Evolutionary conservation across 2,888 invertebrate genomes (phyloP).

Genomic region (Chymomyza fuscimana): DNA sequence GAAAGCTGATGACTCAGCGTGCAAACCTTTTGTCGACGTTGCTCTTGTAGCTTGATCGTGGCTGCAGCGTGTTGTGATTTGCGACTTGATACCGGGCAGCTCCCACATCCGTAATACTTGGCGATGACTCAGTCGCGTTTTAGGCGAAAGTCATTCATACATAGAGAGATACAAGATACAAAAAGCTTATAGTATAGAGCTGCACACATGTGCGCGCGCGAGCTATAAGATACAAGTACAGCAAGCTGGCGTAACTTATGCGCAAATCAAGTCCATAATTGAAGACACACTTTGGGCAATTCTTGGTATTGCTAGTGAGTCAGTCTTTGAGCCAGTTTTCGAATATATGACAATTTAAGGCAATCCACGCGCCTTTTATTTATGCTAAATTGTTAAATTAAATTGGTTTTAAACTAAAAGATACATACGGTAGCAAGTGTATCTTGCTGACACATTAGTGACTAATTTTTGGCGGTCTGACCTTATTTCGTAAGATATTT

Average conservation of each 20-base stretch:
- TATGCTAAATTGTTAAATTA: constrained; percentile 40
- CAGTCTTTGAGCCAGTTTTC: background rate
- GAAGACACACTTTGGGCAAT: background rate
- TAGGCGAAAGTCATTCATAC: constrained; percentile 2
- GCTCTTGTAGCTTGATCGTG: background rate
- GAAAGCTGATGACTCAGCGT: constrained; percentile 1
- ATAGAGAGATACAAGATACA: background rate
- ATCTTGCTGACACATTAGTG: constrained; percentile 50
- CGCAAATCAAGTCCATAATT: constrained; percentile 4
- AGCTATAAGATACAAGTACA: constrained; percentile 18
- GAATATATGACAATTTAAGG: constrained; percentile 12
- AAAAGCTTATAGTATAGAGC: background rate
- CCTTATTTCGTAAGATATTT: constrained; percentile 36
- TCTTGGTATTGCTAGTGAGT: background rate
- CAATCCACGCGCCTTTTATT: constrained; percentile 38
- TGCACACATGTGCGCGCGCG: constrained; percentile 17
- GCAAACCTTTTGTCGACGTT: background rate
- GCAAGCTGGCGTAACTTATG: background rate
- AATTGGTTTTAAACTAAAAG: constrained; percentile 17
- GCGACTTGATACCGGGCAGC: constrained; percentile 24
- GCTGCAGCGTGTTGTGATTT: background rate
- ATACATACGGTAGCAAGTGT: constrained; percentile 3
- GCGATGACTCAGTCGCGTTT: background rate
- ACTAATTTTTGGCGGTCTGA: constrained; percentile 39
- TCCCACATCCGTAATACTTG: constrained; percentile 2